These are phyloP conservation scores for Eumerus sabulonum DNA, from an alignment of 2,888 invertebrate species.

Conservation along the genomic window DNA sequence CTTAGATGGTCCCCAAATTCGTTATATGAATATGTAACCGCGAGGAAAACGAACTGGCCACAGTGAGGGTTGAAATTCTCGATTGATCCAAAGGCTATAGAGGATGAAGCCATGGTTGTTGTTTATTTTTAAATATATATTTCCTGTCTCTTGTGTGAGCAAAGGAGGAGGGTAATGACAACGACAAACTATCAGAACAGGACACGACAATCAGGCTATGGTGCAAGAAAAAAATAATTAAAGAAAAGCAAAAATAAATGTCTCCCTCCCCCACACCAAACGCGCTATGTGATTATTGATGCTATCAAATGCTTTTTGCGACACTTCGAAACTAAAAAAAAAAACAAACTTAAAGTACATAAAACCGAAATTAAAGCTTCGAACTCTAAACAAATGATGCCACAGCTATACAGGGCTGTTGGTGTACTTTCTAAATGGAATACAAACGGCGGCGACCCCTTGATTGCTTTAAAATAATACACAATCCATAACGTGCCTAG, in stretches of 20 bases:
- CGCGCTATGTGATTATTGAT: neutral
- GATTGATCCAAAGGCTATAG: neutral
- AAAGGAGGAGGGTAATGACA: slow-evolving; percentile 18
- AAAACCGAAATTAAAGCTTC: neutral
- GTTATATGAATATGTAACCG: slow-evolving; percentile 30
- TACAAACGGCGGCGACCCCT: slow-evolving; percentile 6
- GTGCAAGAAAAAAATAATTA: neutral
- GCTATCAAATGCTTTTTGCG: slow-evolving; percentile 26
- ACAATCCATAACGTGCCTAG: slow-evolving; percentile 72
- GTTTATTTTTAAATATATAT: neutral
- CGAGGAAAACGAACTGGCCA: slow-evolving; percentile 20
- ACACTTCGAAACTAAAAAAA: slow-evolving; percentile 14
- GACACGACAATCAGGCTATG: slow-evolving; percentile 11
- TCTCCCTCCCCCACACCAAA: neutral
- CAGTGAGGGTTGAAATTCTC: slow-evolving; percentile 8
- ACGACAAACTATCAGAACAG: slow-evolving; percentile 3
- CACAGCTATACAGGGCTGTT: neutral
- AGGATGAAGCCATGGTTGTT: slow-evolving; percentile 22
- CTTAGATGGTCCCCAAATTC: too few relatives aligned
- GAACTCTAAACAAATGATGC: slow-evolving; percentile 1
- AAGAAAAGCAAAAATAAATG: slow-evolving; percentile 12
- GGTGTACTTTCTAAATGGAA: neutral
- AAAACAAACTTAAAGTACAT: neutral
- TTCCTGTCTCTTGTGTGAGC: neutral
- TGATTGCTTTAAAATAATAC: slow-evolving; percentile 30